Evolutionary conservation across 2,797 vertebrate genomes (phyloP).

Genomic region (Cirrhinus molitorella): DNA sequence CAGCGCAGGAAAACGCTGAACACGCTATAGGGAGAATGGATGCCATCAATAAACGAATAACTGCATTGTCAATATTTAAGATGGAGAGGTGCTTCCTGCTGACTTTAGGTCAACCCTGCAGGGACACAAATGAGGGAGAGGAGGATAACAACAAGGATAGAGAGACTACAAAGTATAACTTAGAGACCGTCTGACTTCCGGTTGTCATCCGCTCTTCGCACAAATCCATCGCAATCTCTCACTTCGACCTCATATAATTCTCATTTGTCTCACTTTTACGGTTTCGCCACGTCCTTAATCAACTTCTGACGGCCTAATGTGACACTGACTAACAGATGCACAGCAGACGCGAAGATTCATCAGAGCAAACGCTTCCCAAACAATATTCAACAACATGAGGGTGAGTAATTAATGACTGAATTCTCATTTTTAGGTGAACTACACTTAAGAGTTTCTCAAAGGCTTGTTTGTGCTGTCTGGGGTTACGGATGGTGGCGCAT

Average conservation of each 20-base stretch:
- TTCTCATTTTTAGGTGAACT: no score
- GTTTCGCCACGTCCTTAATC: background rate
- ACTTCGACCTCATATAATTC: background rate
- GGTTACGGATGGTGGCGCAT: background rate
- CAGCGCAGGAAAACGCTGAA: conserved; percentile 72
- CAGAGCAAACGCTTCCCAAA: background rate
- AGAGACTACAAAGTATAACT: conserved; percentile 21
- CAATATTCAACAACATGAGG: background rate
- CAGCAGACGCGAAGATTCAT: background rate
- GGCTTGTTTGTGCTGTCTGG: background rate
- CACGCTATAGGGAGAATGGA: conserved; percentile 70
- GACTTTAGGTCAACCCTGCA: conserved; percentile 56
- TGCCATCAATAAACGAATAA: conserved; percentile 70
- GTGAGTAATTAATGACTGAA: no score
- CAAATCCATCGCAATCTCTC: background rate
- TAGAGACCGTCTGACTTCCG: background rate
- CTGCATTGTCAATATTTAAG: conserved; percentile 71
- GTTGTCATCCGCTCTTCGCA: background rate
- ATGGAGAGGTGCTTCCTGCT: conserved; percentile 66
- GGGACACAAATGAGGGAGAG: conserved; percentile 37
- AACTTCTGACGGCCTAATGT: conserved; percentile 1
- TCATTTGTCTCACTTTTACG: conserved; percentile 3
- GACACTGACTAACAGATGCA: background rate
- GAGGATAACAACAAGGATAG: conserved; percentile 61
- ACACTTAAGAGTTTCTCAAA: background rate